phyloP scores from a whole-genome alignment of 2,888 invertebrate species.

The Drosophila infuscata region DNA sequence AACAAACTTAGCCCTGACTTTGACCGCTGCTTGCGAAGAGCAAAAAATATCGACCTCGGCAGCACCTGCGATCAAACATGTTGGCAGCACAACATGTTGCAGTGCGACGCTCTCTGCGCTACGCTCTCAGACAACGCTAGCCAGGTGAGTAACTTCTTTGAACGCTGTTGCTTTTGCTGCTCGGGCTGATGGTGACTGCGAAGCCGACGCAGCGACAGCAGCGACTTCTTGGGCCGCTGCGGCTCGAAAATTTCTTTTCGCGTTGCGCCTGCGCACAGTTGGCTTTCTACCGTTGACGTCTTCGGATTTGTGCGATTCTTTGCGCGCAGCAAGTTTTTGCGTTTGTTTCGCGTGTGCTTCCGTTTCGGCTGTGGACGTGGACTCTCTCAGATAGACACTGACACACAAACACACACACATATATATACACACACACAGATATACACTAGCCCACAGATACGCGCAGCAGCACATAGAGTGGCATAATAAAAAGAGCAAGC shows the following conservation, averaged over 20 bases:
- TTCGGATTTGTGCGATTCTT: slow-evolving; percentile 84
- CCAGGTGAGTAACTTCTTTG: slow-evolving; percentile 63
- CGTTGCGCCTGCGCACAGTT: slow-evolving; percentile 85
- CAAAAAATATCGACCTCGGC: slow-evolving; percentile 63
- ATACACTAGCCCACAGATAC: slow-evolving; percentile 15
- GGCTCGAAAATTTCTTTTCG: slow-evolving; percentile 83
- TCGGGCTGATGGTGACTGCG: slow-evolving; percentile 19
- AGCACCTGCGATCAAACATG: slow-evolving; percentile 65
- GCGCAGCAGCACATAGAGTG: slow-evolving; percentile 45
- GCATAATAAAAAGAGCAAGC: slow-evolving; percentile 68
- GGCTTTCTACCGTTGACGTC: slow-evolving; percentile 85
- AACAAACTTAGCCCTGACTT: slow-evolving; percentile 83
- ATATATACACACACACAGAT: slow-evolving; percentile 19
- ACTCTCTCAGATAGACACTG: slow-evolving; percentile 58
- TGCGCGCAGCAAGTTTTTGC: slow-evolving; percentile 52
- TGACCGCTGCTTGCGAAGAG: slow-evolving; percentile 70
- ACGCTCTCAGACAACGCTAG: slow-evolving; percentile 13
- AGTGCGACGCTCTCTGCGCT: slow-evolving; percentile 2
- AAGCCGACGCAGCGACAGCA: slow-evolving; percentile 17
- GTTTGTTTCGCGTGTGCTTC: slow-evolving; percentile 68
- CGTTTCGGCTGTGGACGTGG: slow-evolving; percentile 68
- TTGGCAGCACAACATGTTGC: slow-evolving; percentile 57
- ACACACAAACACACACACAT: slow-evolving; percentile 17
- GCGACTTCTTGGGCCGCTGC: slow-evolving; percentile 60
- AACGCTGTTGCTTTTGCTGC: slow-evolving; percentile 34